phyloP scores from a whole-genome alignment of 2,888 invertebrate species.

The Synergus laeviventris region DNA sequence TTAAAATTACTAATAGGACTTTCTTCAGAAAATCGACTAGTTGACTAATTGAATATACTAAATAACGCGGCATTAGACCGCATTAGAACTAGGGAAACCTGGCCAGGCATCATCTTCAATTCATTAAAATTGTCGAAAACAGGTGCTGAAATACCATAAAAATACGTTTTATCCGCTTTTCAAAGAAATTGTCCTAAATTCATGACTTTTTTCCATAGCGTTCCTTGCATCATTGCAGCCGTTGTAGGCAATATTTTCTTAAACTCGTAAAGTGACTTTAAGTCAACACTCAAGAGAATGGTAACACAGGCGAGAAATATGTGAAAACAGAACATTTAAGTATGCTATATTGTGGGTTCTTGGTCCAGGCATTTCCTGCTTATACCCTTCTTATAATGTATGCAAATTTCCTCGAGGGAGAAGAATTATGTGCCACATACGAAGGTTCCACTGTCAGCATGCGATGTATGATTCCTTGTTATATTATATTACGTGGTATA shows the following conservation, averaged over 20 bases:
- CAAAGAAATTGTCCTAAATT: no score
- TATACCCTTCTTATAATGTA: constrained; percentile 36
- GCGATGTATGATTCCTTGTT: constrained; percentile 48
- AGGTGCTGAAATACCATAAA: no score
- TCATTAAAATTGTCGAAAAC: no score
- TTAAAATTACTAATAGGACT: no score
- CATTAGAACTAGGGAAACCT: no score
- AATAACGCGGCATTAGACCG: no score
- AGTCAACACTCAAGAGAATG: background rate
- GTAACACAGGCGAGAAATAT: constrained; percentile 10
- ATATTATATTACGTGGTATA: constrained; percentile 51
- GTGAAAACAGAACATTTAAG: background rate
- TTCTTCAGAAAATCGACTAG: no score
- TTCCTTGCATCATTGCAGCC: background rate
- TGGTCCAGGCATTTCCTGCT: constrained; percentile 45
- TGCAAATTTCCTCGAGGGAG: constrained; percentile 43
- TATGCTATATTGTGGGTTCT: constrained; percentile 6
- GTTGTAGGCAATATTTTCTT: background rate
- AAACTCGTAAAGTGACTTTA: background rate
- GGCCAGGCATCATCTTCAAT: no score
- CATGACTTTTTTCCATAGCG: no score
- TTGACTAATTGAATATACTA: no score
- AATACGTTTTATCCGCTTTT: no score
- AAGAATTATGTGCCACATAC: constrained; percentile 46
- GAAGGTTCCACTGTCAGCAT: constrained; percentile 45